phyloP scores from a whole-genome alignment of 2,113 vertebrate species.

The Chelonoidis abingdonii region DNA sequence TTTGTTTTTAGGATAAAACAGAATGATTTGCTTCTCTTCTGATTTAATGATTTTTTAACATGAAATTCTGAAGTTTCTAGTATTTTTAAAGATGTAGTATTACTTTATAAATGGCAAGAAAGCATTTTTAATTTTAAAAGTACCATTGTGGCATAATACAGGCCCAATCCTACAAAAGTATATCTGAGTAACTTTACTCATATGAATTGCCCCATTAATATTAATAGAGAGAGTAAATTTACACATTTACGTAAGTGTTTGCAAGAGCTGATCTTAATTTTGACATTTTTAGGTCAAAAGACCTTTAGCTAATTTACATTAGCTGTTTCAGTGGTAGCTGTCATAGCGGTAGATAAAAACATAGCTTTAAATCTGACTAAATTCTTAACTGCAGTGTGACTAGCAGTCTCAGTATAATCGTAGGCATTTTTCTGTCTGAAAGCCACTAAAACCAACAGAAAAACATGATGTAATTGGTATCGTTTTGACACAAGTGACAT shows the following conservation, averaged over 20 bases:
- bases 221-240: neutral
- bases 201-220: accelerated
- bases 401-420: neutral
- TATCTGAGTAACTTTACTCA: neutral
- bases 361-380: neutral
- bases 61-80: neutral
- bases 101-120: neutral
- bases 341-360: neutral
- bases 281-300: neutral
- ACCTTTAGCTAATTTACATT: neutral
- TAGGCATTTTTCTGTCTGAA: neutral
- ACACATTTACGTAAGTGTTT: accelerated
- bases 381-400: accelerated
- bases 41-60: neutral
- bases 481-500: accelerated
- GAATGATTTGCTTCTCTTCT: neutral
- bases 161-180: neutral
- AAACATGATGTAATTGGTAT: accelerated
- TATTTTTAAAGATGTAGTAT: neutral
- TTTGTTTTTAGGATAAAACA: neutral
- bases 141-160: neutral
- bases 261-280: neutral
- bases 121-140: neutral
- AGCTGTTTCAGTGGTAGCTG: neutral
- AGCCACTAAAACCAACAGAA: accelerated